Evolutionary conservation across 2,888 invertebrate species (phyloP), one percentile per base, ranked within the genome.

Genomic region (Calliopum simillimum): DNA sequence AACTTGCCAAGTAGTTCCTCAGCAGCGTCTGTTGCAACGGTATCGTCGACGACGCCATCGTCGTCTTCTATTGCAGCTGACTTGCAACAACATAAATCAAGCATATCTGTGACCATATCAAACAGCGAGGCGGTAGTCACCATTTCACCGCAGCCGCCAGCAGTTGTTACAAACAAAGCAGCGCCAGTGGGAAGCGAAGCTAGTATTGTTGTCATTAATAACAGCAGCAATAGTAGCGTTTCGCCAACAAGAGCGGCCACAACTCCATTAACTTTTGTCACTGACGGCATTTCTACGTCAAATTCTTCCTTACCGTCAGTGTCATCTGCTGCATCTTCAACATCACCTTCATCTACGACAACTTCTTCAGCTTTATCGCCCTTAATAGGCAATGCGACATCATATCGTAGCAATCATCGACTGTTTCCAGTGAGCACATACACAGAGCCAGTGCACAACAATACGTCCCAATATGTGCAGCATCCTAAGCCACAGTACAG

Each of bases 351-450:
- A n/a, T n/a, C 56, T 6, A 14, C 44, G 4, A 11, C 49, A 19
- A 2, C 21, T 6, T 16, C 56, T 14, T 43, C 67, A 25, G 14
- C 56, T 21, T 21, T 64, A 14, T 71, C 70, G 65, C 68, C 74
- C 12, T 70, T 49, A 53, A 1, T 19, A 12, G n/a, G 56, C 71
- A 77, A n/a, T n/a, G 33, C 33, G 16, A 75, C 78, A 59, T 78
- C 86, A 72, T 83, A 86, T 81, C 84, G 88, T 80, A 84, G 84
- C 79, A 86, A 86, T 79, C 85, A 86, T 77, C 82, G 92, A 74
- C 86, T 93, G 71, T 93, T 92, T 83, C 91, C 93, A 4, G 89
- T 92, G 61, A 91, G 90, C 81, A 92, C 92, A 13, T 91, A 91
- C 81, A 90, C 91, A 1, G 90, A 91, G 72, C 89, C 86, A 68